Evolutionary conservation across 37 sponge, comb jelly and placozoan species (phyloP).

Genomic region (Bolinopsis microptera): DNA sequence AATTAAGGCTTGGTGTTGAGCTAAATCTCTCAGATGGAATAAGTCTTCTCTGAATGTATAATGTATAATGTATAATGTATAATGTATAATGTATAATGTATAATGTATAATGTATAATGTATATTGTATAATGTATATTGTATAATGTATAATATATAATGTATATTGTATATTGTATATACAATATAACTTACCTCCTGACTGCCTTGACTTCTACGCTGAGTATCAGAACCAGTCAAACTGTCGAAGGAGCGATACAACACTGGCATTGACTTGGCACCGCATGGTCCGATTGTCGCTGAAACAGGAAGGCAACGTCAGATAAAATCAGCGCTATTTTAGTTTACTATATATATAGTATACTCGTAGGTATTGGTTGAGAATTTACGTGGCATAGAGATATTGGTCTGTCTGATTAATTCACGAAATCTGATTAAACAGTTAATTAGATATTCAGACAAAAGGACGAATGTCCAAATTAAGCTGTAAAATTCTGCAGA

Average conservation of each 20-base stretch:
- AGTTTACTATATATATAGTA: neutral
- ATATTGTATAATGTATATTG: no score
- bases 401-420: neutral
- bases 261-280: slow-evolving; percentile 58
- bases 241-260: neutral
- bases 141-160: no score
- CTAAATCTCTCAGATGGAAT: no score
- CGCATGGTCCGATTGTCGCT: slow-evolving; percentile 48
- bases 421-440: neutral
- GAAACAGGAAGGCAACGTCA: neutral
- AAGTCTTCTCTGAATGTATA: no score
- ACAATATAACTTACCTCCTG: slow-evolving; percentile 10
- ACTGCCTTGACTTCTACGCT: neutral
- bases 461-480: no score
- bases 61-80: no score
- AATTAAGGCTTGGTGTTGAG: no score
- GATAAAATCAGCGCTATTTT: neutral
- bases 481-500: neutral
- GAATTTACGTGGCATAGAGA: neutral
- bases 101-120: no score
- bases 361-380: no score
- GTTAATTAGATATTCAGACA: neutral
- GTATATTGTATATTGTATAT: no score
- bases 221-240: neutral
- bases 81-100: no score